phyloP scores from a whole-genome alignment of 2,797 vertebrate species.

The Xenopus petersii region DNA sequence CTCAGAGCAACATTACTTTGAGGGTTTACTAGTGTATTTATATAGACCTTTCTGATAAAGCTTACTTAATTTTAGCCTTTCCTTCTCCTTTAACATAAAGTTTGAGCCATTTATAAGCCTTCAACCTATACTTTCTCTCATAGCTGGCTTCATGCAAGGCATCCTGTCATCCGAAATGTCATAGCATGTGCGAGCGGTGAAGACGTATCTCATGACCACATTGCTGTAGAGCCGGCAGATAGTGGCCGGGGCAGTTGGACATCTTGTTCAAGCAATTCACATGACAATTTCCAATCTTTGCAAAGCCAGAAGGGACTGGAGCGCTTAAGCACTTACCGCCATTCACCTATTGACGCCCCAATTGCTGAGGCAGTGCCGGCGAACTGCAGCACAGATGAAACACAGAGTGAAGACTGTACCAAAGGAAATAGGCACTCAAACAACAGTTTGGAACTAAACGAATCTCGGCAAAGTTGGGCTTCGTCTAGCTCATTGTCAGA shows the following conservation, averaged over 20 bases:
- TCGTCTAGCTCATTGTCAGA: constrained; percentile 87
- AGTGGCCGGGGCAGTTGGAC: constrained; percentile 96
- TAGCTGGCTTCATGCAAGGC: constrained; percentile 66
- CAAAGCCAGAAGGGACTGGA: constrained; percentile 81
- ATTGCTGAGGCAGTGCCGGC: constrained; percentile 77
- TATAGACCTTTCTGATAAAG: too few species aligned
- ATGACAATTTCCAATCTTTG: constrained; percentile 91
- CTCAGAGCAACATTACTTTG: too few species aligned
- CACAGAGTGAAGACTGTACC: constrained; percentile 57
- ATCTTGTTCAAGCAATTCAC: constrained; percentile 91
- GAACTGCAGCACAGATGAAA: constrained; percentile 61
- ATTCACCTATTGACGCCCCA: constrained; percentile 73
- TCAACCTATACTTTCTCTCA: background rate
- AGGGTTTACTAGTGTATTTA: too few species aligned
- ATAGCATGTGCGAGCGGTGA: constrained; percentile 78
- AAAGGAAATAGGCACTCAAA: constrained; percentile 67
- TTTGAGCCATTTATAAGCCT: background rate
- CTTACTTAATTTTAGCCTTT: too few species aligned
- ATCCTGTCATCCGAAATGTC: constrained; percentile 69
- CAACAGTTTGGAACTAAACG: constrained; percentile 66
- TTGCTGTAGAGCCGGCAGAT: constrained; percentile 78
- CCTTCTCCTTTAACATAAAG: background rate
- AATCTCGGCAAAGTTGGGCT: constrained; percentile 83
- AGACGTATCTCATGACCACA: constrained; percentile 82
- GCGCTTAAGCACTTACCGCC: constrained; percentile 71